Evolutionary conservation across 2,888 invertebrate genomes (phyloP).

Genomic region (Odontocolon sp.): DNA sequence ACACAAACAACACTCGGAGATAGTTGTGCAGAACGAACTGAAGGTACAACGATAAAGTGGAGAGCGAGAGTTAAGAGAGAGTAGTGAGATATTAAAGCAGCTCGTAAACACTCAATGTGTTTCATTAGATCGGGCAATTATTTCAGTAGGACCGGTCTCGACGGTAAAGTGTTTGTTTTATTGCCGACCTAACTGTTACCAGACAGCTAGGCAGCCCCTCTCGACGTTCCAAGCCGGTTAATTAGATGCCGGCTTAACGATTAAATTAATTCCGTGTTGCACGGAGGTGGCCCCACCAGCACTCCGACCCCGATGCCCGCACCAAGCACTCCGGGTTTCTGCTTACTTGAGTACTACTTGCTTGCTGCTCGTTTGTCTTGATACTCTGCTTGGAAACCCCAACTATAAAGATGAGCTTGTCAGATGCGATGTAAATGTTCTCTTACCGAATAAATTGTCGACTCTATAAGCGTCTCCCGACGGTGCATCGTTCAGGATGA

Average conservation of each 20-base stretch:
- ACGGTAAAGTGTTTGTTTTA: conserved; percentile 62
- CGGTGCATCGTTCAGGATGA: neutral
- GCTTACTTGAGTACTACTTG: neutral
- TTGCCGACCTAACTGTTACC: conserved; percentile 61
- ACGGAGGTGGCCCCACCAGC: conserved; percentile 57
- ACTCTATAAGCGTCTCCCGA: too few relatives aligned
- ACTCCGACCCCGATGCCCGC: conserved; percentile 35
- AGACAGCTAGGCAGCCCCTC: conserved; percentile 29
- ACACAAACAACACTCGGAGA: neutral
- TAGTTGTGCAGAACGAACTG: conserved; percentile 29
- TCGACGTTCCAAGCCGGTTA: conserved; percentile 59
- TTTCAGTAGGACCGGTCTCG: conserved; percentile 48
- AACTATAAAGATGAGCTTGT: conserved; percentile 58
- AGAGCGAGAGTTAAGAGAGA: conserved; percentile 33
- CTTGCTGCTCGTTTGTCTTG: conserved; percentile 56
- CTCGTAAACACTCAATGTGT: conserved; percentile 63
- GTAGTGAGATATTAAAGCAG: conserved; percentile 57
- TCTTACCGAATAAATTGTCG: conserved; percentile 53
- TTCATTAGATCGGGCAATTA: conserved; percentile 63
- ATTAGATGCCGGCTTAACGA: conserved; percentile 67
- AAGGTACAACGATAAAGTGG: conserved; percentile 38
- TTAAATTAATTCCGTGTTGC: conserved; percentile 67
- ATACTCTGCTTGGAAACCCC: conserved; percentile 54
- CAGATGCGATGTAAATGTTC: conserved; percentile 56
- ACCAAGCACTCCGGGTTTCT: conserved; percentile 47